These are phyloP conservation scores for Belonocnema kinseyi DNA, from an alignment of 1,140 invertebrate species.

Conservation along the genomic window DNA sequence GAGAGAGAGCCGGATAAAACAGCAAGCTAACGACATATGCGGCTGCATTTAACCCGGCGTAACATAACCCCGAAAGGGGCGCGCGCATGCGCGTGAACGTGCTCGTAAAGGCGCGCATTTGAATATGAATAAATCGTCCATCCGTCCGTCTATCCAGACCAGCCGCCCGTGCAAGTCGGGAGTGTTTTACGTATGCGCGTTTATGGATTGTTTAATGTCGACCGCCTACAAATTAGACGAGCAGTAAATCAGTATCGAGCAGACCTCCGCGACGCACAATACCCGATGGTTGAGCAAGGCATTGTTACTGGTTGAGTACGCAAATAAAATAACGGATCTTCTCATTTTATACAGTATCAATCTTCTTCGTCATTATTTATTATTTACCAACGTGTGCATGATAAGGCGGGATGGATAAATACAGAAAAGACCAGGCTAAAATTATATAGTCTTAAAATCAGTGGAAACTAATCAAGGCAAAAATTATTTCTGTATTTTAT, in stretches of 20 bases:
- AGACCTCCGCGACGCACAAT: constrained; percentile 68
- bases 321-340: constrained; percentile 22
- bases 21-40: constrained; percentile 54
- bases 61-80: constrained; percentile 55
- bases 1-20: constrained; percentile 45
- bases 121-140: constrained; percentile 73
- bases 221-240: constrained; percentile 76
- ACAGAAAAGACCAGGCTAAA: too few relatives aligned
- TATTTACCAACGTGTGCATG: too few relatives aligned
- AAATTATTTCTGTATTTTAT: too few relatives aligned
- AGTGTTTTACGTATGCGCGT: constrained; percentile 72
- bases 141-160: constrained; percentile 48
- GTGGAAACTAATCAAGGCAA: too few relatives aligned
- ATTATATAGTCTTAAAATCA: too few relatives aligned
- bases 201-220: constrained; percentile 76
- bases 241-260: constrained; percentile 75
- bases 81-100: constrained; percentile 50
- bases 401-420: too few relatives aligned
- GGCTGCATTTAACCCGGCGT: constrained; percentile 57
- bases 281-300: constrained; percentile 27
- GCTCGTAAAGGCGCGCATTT: constrained; percentile 73
- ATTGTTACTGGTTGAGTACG: constrained; percentile 17
- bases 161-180: constrained; percentile 46
- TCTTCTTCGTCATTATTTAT: too few relatives aligned
- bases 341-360: not conserved